Percentiles rank a stretch among this genome's conserved stretches.
phyloP scores from a whole-genome alignment of 2,113 vertebrate species.

The Cyanocitta stelleri region DNA sequence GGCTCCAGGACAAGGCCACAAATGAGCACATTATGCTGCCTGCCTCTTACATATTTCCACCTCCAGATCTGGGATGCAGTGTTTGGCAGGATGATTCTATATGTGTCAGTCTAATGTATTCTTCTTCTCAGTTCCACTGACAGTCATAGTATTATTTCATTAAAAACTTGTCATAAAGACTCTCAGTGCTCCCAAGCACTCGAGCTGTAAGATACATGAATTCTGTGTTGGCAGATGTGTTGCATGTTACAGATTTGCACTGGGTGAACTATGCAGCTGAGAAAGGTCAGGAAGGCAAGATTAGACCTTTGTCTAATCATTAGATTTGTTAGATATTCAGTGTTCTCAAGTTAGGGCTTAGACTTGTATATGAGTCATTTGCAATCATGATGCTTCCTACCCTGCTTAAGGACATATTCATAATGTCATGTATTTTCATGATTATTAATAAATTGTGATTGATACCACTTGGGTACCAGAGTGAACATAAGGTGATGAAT shows the following conservation, averaged over 20 bases:
- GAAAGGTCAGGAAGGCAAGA: background rate
- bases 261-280: background rate
- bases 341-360: background rate
- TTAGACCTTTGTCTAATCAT: background rate
- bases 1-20: background rate
- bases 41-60: background rate
- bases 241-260: background rate
- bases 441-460: background rate
- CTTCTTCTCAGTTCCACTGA: background rate
- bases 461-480: background rate
- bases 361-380: background rate
- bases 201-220: background rate
- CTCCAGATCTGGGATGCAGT: background rate
- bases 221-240: background rate
- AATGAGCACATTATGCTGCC: background rate
- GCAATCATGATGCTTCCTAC: background rate
- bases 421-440: background rate
- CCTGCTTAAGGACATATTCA: background rate
- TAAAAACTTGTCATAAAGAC: constrained; percentile 26
- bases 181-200: background rate
- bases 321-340: background rate
- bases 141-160: constrained; percentile 25
- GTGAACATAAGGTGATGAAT: background rate
- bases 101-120: background rate
- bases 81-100: constrained; percentile 6